These are phyloP conservation scores for Plotosus lineatus DNA, from an alignment of 2,113 vertebrate genomes.

Conservation along the genomic window DNA sequence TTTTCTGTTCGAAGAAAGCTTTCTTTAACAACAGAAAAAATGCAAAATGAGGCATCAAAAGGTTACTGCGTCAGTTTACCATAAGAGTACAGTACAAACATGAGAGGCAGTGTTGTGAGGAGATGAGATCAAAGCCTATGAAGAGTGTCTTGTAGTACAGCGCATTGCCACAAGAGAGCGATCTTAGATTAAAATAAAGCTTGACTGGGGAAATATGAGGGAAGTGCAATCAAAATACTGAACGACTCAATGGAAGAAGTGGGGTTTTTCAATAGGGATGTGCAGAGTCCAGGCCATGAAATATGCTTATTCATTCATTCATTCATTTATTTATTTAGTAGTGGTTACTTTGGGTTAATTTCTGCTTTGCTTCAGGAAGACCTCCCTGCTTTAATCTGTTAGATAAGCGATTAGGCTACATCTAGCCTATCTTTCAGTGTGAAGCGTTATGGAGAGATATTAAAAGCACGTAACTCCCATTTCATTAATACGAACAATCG, in stretches of 20 bases:
- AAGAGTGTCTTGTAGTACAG: conserved; percentile 2
- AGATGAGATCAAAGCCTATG: conserved; percentile 19
- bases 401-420: not conserved
- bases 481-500: not conserved
- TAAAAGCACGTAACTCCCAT: not conserved
- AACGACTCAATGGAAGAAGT: conserved; percentile 44
- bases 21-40: not conserved
- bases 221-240: conserved; percentile 41
- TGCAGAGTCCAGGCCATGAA: not conserved
- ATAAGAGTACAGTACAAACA: conserved; percentile 8
- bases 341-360: not conserved
- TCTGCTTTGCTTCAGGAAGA: not conserved
- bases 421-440: not conserved
- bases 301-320: not conserved
- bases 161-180: conserved; percentile 32
- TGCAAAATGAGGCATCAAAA: conserved; percentile 17
- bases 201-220: not conserved
- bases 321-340: not conserved
- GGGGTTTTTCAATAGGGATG: conserved; percentile 10
- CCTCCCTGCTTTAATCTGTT: not conserved
- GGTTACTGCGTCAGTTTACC: not conserved
- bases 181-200: conserved; percentile 24
- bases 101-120: conserved; percentile 6
- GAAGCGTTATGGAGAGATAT: not conserved
- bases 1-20: conserved; percentile 24